Base-by-base conservation (phyloP, 2,888 invertebrate species). In the Clistopyga incitator region DNA sequence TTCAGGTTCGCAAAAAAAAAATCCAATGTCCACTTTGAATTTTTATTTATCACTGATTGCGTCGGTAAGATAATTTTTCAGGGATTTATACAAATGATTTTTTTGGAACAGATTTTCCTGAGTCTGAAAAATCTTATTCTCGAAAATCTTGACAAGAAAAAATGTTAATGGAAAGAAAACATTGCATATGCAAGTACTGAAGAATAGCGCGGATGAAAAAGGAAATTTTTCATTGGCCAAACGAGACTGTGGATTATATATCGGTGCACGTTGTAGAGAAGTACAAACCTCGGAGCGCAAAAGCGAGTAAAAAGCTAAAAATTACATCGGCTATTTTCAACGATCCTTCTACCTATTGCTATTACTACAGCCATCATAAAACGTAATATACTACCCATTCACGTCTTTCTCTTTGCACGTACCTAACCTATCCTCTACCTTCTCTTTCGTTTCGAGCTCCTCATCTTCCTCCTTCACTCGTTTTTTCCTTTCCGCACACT, bases 171-270 rank as follows among this genome's bases (percentile, higher is more conserved):
- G 13, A 45, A 15, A 15, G 4, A 15, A 45, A 45, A 6, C 13
- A 42, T 11, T 11, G 13, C 13, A 42, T 42, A 42, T 45, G 15
- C 2, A 15, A 45, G 45, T 13, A 45, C 45, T 45, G 13, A 10
- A 25, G 56, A 1, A 25, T 20, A 56, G 25, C 25, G 13, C 13
- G 11, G 4, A 25, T 54, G 1, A 25, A 13, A 25, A 80, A 78
- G 78, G 72, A 78, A 84, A 85, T 84, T 83, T 82, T 59, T 61
- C 71, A 72, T 78, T 80, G 78, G 78, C 64, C 23, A 52, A 65
- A 65, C 50, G 34, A 50, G 25, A 34, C 42, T 38, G n/a, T n/a
- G 47, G 0, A 50, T 29, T 74, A 29, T 29, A 59, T 74, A 59
- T 74, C 59, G 59, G 47, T 74, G 18, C 20, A 29, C 52, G 34